These are phyloP conservation scores for Drosophila subquinaria DNA, from an alignment of 2,888 invertebrate genomes.

Conservation along the genomic window DNA sequence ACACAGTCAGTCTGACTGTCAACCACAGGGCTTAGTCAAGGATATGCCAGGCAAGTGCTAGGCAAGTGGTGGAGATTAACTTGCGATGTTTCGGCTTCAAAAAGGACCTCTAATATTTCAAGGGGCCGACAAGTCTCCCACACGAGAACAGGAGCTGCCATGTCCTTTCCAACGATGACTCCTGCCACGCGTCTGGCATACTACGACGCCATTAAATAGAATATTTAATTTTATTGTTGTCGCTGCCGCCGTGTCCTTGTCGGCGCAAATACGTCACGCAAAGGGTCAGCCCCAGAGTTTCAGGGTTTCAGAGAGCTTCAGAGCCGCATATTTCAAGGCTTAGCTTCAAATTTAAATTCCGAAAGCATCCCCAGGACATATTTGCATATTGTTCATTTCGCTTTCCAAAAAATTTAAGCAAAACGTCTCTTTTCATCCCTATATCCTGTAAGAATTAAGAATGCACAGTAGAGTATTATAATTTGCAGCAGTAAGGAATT, in stretches of 20 bases:
- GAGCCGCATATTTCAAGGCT: slow-evolving; percentile 67
- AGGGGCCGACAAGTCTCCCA: slow-evolving; percentile 4
- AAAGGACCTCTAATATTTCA: slow-evolving; percentile 27
- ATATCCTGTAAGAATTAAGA: neutral
- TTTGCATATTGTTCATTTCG: slow-evolving; percentile 71
- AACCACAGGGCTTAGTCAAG: slow-evolving; percentile 9
- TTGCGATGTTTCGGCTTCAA: slow-evolving; percentile 17
- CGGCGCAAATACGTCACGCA: slow-evolving; percentile 65
- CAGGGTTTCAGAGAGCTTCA: neutral
- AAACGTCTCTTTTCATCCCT: slow-evolving; percentile 15
- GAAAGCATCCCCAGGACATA: slow-evolving; percentile 64
- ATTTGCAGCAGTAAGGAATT: neutral
- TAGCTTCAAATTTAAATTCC: slow-evolving; percentile 76
- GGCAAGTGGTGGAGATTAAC: slow-evolving; percentile 25
- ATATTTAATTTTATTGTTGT: slow-evolving; percentile 79
- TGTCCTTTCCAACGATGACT: neutral
- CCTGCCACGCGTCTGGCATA: slow-evolving; percentile 56
- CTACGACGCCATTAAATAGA: slow-evolving; percentile 76
- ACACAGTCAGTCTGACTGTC: neutral
- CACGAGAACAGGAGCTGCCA: neutral
- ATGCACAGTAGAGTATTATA: neutral
- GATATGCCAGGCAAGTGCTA: neutral
- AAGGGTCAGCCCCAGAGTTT: slow-evolving; percentile 58
- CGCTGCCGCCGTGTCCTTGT: slow-evolving; percentile 50
- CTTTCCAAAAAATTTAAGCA: slow-evolving; percentile 44